Base-by-base conservation (phyloP, 30 jellyfish, hydroid and myxozoan species). In the Aurelia sp. region DNA sequence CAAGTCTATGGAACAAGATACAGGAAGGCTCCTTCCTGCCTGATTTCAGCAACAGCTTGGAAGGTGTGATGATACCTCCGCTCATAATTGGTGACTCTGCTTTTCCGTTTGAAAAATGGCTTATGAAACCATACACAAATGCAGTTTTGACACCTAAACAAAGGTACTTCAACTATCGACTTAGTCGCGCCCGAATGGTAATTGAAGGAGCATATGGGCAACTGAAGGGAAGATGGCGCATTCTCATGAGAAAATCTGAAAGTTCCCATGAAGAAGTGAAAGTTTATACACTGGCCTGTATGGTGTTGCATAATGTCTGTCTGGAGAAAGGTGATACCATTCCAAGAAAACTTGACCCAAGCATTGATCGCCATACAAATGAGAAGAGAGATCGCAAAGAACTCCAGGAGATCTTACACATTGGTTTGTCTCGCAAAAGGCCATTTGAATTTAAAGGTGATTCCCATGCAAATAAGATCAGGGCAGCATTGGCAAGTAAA, bases 141-240 rank as follows among this genome's bases (percentile, higher is more conserved):
- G 90, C 96, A 31, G 73, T 62, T 21, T 58, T 86, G 48, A 50
- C 91, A 47, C 31, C 70, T 9, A 15, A 64, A 19, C 85, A 86
- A 73, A 17, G 81, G 23, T 77, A 86, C 52, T 86, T 86, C 81
- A 86, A 86, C 41, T 86, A 86, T 44, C 30, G 92, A 62, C 90
- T 53, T 18, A 68, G 89, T 71, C 92, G 92, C 30, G 89, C 92
- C 51, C n/a, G 92, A 44, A 41, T 82, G 82, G 92, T 82, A 17
- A 60, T 57, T 21, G 90, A 82, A 67, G 89, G 85, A 16, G 84
- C 86, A 33, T 74, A n/a, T 74, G 86, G 86, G 20, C 53, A 48
- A 65, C 74, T 80, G 73, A 63, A 80, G 33, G 79, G 88, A 9
- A 27, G 90, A 37, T 80, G 47, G 79, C 17, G 86, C 12, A 41